Conservation (phyloP, 2,888 invertebrate species). For the Microctonus hyperodae region DNA sequence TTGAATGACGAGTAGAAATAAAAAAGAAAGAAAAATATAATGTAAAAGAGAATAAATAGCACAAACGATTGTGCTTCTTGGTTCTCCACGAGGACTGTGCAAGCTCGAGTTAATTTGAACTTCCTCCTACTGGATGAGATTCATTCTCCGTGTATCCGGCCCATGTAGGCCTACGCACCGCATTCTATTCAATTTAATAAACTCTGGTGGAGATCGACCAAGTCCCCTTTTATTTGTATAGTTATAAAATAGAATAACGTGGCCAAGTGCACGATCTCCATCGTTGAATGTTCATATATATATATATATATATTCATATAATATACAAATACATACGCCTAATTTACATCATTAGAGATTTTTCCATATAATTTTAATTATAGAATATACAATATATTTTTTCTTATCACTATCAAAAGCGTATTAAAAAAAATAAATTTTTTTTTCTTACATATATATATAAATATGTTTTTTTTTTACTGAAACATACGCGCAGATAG, state of each 20-base stretch:
- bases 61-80: background rate
- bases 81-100: constrained; percentile 23
- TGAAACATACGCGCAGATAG: background rate
- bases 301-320: too few relatives aligned
- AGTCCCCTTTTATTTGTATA: constrained; percentile 19
- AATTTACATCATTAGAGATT: too few relatives aligned
- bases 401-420: background rate
- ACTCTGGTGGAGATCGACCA: constrained; percentile 51
- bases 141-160: constrained; percentile 62
- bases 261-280: constrained; percentile 17
- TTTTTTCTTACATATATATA: too few relatives aligned
- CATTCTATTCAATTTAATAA: constrained; percentile 62
- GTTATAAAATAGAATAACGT: constrained; percentile 11
- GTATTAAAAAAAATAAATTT: too few relatives aligned
- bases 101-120: constrained; percentile 59
- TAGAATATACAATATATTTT: too few relatives aligned
- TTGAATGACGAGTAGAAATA: too few relatives aligned
- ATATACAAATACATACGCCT: too few relatives aligned
- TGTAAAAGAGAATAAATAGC: background rate
- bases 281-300: too few relatives aligned
- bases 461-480: background rate
- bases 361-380: too few relatives aligned
- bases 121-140: constrained; percentile 62
- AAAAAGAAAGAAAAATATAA: too few relatives aligned
- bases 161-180: constrained; percentile 57